Conservation (phyloP, 2,797 vertebrate species). For the Eulemur albifrons region DNA sequence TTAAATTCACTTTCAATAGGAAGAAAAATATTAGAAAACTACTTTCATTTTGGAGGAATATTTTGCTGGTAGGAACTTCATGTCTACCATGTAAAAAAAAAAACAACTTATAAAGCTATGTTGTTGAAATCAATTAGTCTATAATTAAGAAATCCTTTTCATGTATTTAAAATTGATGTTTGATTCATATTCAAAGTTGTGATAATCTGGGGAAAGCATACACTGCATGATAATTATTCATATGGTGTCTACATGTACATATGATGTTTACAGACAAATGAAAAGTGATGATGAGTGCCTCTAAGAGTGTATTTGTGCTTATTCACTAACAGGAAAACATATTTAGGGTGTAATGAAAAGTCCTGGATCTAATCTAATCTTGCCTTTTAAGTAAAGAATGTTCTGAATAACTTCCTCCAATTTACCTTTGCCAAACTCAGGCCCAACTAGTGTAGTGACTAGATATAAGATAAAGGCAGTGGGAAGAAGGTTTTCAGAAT, state of each 20-base stretch:
- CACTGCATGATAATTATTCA: conserved; percentile 53
- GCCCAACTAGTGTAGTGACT: not conserved
- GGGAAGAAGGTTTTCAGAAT: not conserved
- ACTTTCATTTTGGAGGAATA: conserved; percentile 56
- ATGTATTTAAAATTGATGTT: conserved; percentile 54
- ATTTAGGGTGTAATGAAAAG: not conserved
- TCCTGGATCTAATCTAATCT: not conserved
- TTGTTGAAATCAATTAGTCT: conserved; percentile 37
- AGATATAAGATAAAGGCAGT: not conserved
- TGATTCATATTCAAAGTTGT: conserved; percentile 52
- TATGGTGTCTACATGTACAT: conserved; percentile 1
- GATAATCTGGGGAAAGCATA: conserved; percentile 43
- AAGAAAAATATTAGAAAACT: conserved; percentile 48
- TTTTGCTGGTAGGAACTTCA: conserved; percentile 42
- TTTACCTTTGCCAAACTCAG: not conserved
- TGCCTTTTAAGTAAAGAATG: not conserved
- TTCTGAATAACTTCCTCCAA: not conserved
- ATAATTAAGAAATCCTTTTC: conserved; percentile 60
- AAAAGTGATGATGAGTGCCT: conserved; percentile 24
- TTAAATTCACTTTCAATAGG: conserved; percentile 22
- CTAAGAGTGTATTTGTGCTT: conserved; percentile 38
- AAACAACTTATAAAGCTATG: conserved; percentile 31
- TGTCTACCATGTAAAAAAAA: conserved; percentile 24
- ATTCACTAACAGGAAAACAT: not conserved
- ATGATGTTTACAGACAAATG: not conserved